Conservation (phyloP, 1,140 invertebrate species). For the Sycophaga agraensis region DNA sequence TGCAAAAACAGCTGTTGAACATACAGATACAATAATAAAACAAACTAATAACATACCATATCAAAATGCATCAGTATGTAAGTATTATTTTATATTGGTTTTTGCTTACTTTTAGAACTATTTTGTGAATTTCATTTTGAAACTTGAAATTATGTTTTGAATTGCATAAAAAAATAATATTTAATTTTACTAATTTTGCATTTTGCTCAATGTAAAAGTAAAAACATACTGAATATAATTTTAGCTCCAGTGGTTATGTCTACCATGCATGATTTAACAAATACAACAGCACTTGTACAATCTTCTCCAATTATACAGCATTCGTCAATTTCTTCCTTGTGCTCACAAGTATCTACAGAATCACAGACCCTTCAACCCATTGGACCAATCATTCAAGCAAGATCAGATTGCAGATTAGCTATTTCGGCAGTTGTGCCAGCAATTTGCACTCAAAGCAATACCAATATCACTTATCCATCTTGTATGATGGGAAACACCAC, state of each 20-base stretch:
- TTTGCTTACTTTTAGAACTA: too few species aligned
- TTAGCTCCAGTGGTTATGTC: slow-evolving; percentile 42
- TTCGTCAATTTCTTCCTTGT: slow-evolving; percentile 20
- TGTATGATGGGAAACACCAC: slow-evolving; percentile 47
- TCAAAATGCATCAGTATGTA: slow-evolving; percentile 36
- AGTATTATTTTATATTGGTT: too few species aligned
- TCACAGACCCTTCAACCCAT: slow-evolving; percentile 39
- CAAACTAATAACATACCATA: slow-evolving; percentile 36
- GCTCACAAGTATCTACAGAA: slow-evolving; percentile 31
- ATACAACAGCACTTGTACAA: slow-evolving; percentile 28
- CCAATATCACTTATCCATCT: slow-evolving; percentile 43
- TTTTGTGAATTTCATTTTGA: too few species aligned
- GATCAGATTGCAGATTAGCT: slow-evolving; percentile 49
- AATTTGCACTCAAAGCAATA: not conserved
- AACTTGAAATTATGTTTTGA: not conserved
- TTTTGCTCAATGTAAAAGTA: slow-evolving; percentile 6
- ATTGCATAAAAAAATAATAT: too few species aligned
- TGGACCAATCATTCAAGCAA: slow-evolving; percentile 45
- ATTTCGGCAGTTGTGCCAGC: slow-evolving; percentile 33
- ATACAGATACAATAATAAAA: slow-evolving; percentile 36
- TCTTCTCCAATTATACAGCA: slow-evolving; percentile 21
- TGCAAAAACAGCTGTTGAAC: slow-evolving; percentile 32
- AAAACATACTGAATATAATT: slow-evolving; percentile 1
- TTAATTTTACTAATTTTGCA: slow-evolving; percentile 10
- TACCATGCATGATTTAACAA: slow-evolving; percentile 39